Percentiles rank a stretch among this genome's conserved stretches.
phyloP scores from a whole-genome alignment of 2,797 vertebrate species.

The Coracias cyanogaster region DNA sequence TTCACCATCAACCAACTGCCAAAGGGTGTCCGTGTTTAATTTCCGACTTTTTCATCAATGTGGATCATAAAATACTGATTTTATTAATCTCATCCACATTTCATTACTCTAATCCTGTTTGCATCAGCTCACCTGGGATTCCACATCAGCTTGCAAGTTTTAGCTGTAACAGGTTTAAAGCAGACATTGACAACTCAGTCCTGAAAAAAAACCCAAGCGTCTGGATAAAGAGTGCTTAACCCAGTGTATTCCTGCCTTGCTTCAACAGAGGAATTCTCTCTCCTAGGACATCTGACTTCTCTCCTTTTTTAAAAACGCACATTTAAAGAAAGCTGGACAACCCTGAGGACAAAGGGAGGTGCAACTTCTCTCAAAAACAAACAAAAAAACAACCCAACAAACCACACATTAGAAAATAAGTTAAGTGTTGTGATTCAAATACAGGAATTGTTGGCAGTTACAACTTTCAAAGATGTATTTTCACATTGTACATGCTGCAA shows the following conservation, averaged over 20 bases:
- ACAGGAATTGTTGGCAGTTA: background rate
- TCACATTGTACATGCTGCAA: background rate
- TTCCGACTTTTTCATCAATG: background rate
- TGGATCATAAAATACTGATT: background rate
- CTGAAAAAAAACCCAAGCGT: background rate
- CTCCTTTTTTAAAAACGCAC: background rate
- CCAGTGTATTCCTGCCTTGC: background rate
- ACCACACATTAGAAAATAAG: background rate
- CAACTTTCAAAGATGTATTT: background rate
- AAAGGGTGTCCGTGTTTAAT: background rate
- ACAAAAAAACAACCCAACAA: background rate
- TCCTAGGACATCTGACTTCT: background rate
- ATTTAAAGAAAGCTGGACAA: background rate
- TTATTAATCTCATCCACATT: background rate
- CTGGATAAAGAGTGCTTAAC: background rate
- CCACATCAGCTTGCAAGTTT: background rate
- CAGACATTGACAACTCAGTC: background rate
- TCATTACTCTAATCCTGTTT: background rate
- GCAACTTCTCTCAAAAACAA: background rate
- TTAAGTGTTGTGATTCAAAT: background rate
- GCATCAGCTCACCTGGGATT: background rate
- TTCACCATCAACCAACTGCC: background rate
- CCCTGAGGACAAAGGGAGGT: background rate
- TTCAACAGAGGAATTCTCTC: background rate
- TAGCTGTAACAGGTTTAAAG: background rate